Percentiles rank a stretch among this genome's conserved stretches.
These are phyloP conservation scores for Caenorhabditis inopinata DNA, from an alignment of 1,140 invertebrate genomes.

Conservation along the genomic window DNA sequence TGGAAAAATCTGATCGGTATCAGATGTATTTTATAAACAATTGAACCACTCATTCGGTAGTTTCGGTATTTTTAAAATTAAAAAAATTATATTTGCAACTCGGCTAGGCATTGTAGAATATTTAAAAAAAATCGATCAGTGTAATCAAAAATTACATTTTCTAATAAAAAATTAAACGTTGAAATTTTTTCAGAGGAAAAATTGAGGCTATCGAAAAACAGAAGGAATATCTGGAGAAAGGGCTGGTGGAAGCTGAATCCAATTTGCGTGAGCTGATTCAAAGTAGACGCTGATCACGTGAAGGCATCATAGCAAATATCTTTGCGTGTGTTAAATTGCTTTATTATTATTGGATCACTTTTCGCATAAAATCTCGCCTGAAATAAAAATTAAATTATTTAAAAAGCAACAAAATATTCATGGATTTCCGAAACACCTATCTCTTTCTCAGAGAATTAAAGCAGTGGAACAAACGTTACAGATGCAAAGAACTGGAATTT, in stretches of 20 bases:
- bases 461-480: neutral
- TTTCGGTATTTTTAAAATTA: too few species aligned
- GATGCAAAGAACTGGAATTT: neutral
- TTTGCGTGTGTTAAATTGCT: neutral
- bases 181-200: slow-evolving; percentile 1
- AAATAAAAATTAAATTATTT: too few species aligned
- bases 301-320: neutral
- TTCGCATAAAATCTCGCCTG: neutral
- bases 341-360: neutral
- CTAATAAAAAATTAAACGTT: too few species aligned
- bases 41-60: too few species aligned
- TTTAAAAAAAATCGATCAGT: too few species aligned
- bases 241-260: slow-evolving; percentile 34
- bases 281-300: neutral
- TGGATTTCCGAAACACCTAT: neutral
- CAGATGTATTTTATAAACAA: too few species aligned
- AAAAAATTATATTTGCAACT: too few species aligned
- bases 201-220: slow-evolving; percentile 33
- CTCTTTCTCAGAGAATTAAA: neutral
- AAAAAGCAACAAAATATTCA: neutral
- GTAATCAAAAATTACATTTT: too few species aligned
- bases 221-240: slow-evolving; percentile 38
- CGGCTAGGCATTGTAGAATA: too few species aligned
- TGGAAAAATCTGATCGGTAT: too few species aligned
- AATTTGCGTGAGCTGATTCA: slow-evolving; percentile 39